Base-by-base conservation (phyloP, 2,113 vertebrate species). In the Climacteris rufus region DNA sequence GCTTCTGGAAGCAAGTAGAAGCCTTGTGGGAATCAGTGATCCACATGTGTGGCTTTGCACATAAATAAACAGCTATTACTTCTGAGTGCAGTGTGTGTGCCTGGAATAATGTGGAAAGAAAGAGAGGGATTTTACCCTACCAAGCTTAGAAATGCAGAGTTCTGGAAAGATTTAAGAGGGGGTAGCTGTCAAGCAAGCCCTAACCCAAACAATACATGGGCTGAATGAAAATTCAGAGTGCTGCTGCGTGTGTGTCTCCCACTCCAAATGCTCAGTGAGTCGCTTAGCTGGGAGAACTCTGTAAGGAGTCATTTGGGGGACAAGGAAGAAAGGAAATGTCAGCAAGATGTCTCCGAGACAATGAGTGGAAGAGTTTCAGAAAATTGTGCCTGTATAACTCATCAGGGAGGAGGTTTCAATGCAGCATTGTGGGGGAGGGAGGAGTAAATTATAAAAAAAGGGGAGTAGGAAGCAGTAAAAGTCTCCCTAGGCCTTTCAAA, bases 291-390 rank as follows among this genome's bases (percentile, higher is more conserved):
- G 74, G 89, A 87, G 59, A 88, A 11, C 47, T 81, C 85, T 83
- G 84, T 16, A 49, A 95, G 78, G 79, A 93, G 91, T 85, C 74
- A n/a, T 80, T 31, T 76, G 87, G 35, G 93, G 89, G 84, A 65
- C 65, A 68, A 94, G 37, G 44, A 95, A 94, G 93, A 94, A 95
- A 95, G 81, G 81, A 79, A 84, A 71, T 96, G 94, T 94, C 94
- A 97, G 87, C 87, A 87, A 84, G 53, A 65, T 83, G 53, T 89
- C 91, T 85, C 1, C 0, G 42, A 93, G 61, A 96, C 93, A 94
- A 94, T 93, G 93, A 65, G 74, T 91, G 91, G 94, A 94, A 95
- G 81, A 85, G 81, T 89, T 92, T 87, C 94, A 95, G 95, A 84
- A 95, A 93, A 60, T 5, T 11, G 23, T 44, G 94, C 71, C 76